phyloP scores from a whole-genome alignment of 1,140 invertebrate genomes.

The Liolophura sinensis region DNA sequence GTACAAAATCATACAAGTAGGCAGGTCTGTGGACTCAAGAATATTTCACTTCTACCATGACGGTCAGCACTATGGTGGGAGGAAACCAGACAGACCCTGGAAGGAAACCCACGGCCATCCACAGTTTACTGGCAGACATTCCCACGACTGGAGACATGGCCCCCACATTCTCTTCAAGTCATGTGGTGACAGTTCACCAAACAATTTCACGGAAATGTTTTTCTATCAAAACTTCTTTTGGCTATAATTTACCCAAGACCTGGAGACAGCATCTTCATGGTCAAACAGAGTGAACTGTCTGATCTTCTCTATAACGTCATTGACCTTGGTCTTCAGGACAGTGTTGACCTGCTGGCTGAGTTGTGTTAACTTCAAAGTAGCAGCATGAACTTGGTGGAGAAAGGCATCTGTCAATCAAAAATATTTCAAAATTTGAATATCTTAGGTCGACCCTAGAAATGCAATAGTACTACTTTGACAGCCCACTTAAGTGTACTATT shows the following conservation, averaged over 20 bases:
- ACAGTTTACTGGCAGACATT: too few relatives aligned
- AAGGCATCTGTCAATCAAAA: constrained; percentile 49
- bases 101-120: too few relatives aligned
- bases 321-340: constrained; percentile 48
- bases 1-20: too few relatives aligned
- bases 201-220: too few relatives aligned
- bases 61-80: too few relatives aligned
- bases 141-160: too few relatives aligned
- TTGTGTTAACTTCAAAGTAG: constrained; percentile 43
- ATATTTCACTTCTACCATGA: too few relatives aligned
- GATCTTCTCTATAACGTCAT: constrained; percentile 43
- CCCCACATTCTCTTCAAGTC: too few relatives aligned
- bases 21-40: too few relatives aligned
- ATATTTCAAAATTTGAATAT: background rate
- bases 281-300: constrained; percentile 54
- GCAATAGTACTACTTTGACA: background rate
- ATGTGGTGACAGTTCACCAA: too few relatives aligned
- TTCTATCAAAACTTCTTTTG: too few relatives aligned
- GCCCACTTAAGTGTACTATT: background rate
- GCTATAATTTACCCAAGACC: constrained; percentile 45
- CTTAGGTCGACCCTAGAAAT: background rate
- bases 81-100: too few relatives aligned
- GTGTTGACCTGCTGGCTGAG: constrained; percentile 42
- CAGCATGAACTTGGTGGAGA: constrained; percentile 54
- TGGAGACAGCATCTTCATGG: constrained; percentile 50